These are phyloP conservation scores for Calosoma granatense DNA, from an alignment of 1,140 invertebrate genomes.

Conservation along the genomic window DNA sequence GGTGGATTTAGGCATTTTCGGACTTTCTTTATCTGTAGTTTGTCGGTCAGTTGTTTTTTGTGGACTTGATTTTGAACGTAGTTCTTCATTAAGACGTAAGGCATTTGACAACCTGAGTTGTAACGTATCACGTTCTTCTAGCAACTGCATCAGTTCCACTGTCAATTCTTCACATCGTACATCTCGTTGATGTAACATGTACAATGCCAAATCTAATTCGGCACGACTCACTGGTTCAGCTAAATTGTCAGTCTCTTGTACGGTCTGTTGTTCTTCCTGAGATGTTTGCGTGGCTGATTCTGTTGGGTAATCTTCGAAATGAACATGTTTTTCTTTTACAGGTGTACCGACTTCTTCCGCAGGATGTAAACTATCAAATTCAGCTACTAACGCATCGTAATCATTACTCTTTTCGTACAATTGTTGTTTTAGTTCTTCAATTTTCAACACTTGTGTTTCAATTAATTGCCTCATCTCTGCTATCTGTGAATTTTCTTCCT, in stretches of 20 bases:
- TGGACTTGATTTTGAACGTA: slow-evolving; percentile 32
- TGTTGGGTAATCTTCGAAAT: background rate
- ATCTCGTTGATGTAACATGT: slow-evolving; percentile 79
- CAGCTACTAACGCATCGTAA: slow-evolving; percentile 38
- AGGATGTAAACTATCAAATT: slow-evolving; percentile 24
- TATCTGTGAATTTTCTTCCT: slow-evolving; percentile 39
- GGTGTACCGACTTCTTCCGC: background rate
- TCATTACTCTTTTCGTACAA: slow-evolving; percentile 46
- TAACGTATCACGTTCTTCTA: slow-evolving; percentile 75
- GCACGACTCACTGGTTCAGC: slow-evolving; percentile 34
- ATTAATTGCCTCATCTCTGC: slow-evolving; percentile 43
- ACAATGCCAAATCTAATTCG: slow-evolving; percentile 71
- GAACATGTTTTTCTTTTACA: background rate
- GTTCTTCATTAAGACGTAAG: slow-evolving; percentile 57
- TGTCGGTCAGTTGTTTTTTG: slow-evolving; percentile 7
- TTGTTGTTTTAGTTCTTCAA: slow-evolving; percentile 53
- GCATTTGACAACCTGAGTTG: slow-evolving; percentile 72
- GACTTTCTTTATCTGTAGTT: background rate
- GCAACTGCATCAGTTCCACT: slow-evolving; percentile 66
- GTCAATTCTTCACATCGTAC: slow-evolving; percentile 82
- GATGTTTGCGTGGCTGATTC: background rate
- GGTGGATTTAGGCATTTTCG: slow-evolving; percentile 14
- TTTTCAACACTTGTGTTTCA: slow-evolving; percentile 54
- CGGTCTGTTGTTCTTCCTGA: background rate
- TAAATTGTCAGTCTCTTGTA: slow-evolving; percentile 18